phyloP scores from a whole-genome alignment of 92 coral and sea anemone species.

The Pocillopora grandis region DNA sequence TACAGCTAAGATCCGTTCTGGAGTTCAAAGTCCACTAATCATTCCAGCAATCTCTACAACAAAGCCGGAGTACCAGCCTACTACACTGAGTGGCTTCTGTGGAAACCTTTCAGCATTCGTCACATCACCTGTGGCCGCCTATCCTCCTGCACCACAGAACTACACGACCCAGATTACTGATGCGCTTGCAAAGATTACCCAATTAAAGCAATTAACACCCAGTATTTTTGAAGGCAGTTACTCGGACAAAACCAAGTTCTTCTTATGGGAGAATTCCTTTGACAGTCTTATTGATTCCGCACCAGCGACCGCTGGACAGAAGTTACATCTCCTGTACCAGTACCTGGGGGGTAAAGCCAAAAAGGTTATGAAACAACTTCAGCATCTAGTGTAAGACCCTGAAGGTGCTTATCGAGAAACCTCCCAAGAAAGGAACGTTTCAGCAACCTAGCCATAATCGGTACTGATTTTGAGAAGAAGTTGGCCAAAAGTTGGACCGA shows the following conservation, averaged over 20 bases:
- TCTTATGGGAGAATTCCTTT: slow-evolving; percentile 42
- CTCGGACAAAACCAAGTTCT: slow-evolving; percentile 32
- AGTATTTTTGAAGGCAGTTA: slow-evolving; percentile 31
- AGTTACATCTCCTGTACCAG: slow-evolving; percentile 37
- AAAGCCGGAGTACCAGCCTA: background rate
- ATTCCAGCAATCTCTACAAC: background rate
- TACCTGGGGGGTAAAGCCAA: slow-evolving; percentile 42
- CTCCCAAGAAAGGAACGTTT: slow-evolving; percentile 58
- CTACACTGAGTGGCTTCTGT: background rate
- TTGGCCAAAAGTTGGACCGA: slow-evolving; percentile 60
- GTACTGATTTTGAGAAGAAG: slow-evolving; percentile 58
- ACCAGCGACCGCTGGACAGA: slow-evolving; percentile 25
- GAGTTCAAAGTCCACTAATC: background rate
- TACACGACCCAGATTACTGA: slow-evolving; percentile 7
- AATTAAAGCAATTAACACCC: slow-evolving; percentile 31
- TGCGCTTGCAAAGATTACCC: slow-evolving; percentile 12
- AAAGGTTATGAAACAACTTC: slow-evolving; percentile 34
- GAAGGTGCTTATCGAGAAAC: slow-evolving; percentile 56
- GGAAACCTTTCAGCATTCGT: slow-evolving; percentile 2
- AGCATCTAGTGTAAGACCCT: slow-evolving; percentile 58
- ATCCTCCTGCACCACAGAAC: background rate
- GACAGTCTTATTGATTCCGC: slow-evolving; percentile 43
- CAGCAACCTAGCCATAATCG: slow-evolving; percentile 50
- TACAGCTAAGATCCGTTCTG: background rate
- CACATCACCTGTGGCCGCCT: background rate